Evolutionary conservation across 2,888 invertebrate species (phyloP).

Genomic region (Drosophila aldrichi): DNA sequence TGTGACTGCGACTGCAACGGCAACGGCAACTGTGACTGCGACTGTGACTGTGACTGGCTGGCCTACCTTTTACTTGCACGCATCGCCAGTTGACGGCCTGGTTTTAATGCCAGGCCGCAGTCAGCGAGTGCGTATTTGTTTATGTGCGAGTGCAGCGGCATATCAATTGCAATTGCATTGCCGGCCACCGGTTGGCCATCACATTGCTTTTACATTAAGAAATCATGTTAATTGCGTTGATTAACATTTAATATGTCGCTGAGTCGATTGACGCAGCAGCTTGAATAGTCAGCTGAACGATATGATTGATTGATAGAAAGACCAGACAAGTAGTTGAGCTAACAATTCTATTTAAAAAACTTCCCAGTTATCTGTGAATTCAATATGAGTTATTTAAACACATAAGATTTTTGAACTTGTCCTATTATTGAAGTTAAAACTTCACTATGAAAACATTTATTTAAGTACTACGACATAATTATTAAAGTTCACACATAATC

Average conservation of each 20-base stretch:
- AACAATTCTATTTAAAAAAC: too few relatives aligned
- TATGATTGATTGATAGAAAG: too few relatives aligned
- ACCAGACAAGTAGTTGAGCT: too few relatives aligned
- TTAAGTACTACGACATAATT: too few relatives aligned
- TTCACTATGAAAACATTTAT: too few relatives aligned
- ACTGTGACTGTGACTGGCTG: conserved; percentile 55
- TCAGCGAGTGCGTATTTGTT: conserved; percentile 50
- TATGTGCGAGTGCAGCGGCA: conserved; percentile 38
- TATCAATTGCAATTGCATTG: conserved; percentile 57
- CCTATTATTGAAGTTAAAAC: too few relatives aligned
- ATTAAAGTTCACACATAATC: too few relatives aligned
- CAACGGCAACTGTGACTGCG: conserved; percentile 14
- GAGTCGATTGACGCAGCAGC: background rate
- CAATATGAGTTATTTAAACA: too few relatives aligned
- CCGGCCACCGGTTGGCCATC: conserved; percentile 76
- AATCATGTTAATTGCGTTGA: conserved; percentile 67
- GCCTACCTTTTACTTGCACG: conserved; percentile 77
- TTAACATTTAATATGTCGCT: conserved; percentile 47
- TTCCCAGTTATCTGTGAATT: too few relatives aligned
- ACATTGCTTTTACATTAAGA: conserved; percentile 69
- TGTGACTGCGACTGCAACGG: background rate
- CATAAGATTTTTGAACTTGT: too few relatives aligned
- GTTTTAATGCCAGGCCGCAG: conserved; percentile 48
- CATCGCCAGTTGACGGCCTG: conserved; percentile 53
- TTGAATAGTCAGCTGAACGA: background rate